A percentile compares a stretch with the other conserved stretches of the same genome.
Evolutionary conservation across 2,113 vertebrate species (phyloP).

Genomic region (Platanista minor): DNA sequence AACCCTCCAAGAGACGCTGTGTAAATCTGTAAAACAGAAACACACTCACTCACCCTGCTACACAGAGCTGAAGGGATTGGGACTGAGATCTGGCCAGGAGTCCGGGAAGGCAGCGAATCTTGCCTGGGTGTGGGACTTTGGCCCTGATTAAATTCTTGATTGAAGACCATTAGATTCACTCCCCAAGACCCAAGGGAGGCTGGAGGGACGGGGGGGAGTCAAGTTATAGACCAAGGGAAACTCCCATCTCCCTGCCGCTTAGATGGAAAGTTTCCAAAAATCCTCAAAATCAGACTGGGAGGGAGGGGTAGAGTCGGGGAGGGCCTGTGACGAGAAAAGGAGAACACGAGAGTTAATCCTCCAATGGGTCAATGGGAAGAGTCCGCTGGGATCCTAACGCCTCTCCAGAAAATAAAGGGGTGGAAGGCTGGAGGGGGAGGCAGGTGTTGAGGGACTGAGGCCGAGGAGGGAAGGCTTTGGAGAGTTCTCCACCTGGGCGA

Average conservation of each 20-base stretch:
- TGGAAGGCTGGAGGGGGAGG: neutral
- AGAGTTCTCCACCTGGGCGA: neutral
- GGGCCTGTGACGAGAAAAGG: neutral
- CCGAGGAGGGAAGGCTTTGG: neutral
- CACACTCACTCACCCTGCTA: neutral
- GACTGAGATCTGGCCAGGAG: neutral
- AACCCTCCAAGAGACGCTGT: neutral
- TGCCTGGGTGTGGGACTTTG: neutral
- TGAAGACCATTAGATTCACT: neutral
- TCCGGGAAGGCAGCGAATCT: fast-evolving
- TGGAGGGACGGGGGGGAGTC: neutral
- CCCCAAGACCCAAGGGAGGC: neutral
- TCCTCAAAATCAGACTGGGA: neutral
- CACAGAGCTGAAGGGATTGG: neutral
- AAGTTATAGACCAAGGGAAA: neutral
- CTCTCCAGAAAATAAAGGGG: neutral
- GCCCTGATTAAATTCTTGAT: neutral
- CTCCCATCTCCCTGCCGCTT: neutral
- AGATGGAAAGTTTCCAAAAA: slow-evolving; percentile 17
- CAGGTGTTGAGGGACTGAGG: neutral
- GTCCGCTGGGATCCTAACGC: neutral
- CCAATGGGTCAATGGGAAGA: neutral
- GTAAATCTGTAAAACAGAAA: neutral
- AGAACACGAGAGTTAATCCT: neutral
- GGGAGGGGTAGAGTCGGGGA: neutral